Evolutionary conservation across 1,140 invertebrate species (phyloP).

Genomic region (Aricia agestis): DNA sequence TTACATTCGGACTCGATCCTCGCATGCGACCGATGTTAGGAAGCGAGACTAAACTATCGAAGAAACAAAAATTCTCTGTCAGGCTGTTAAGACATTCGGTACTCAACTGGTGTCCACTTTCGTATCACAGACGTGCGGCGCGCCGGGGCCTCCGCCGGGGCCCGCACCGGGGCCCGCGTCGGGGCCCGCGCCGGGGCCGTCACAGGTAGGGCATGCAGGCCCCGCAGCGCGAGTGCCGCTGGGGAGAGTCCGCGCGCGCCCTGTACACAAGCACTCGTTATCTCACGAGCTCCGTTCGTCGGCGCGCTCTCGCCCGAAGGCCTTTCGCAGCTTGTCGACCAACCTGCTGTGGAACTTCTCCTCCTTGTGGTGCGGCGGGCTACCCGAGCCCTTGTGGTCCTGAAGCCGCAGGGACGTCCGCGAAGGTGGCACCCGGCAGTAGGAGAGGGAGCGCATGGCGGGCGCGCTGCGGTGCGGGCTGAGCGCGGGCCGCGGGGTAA

Average conservation of each 20-base stretch:
- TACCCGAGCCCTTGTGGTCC: conserved; percentile 77
- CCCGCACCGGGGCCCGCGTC: conserved; percentile 19
- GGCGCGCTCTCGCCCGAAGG: conserved; percentile 79
- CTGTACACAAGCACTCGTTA: conserved; percentile 66
- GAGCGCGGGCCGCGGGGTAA: conserved; percentile 81
- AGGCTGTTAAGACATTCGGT: conserved; percentile 45
- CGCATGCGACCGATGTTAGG: conserved; percentile 53
- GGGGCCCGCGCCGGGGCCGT: conserved; percentile 34
- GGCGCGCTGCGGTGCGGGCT: conserved; percentile 81
- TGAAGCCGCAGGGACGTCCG: conserved; percentile 75
- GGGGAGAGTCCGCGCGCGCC: conserved; percentile 58
- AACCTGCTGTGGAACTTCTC: conserved; percentile 91
- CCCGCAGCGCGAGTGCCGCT: conserved; percentile 59
- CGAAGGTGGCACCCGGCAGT: conserved; percentile 77
- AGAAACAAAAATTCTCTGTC: conserved; percentile 25
- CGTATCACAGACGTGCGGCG: conserved; percentile 64
- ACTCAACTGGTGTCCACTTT: conserved; percentile 55
- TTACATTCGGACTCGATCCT: conserved; percentile 27
- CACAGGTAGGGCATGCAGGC: conserved; percentile 71
- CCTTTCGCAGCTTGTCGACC: conserved; percentile 88
- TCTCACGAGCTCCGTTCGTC: conserved; percentile 71
- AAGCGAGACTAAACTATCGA: conserved; percentile 39
- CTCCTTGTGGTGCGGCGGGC: conserved; percentile 79
- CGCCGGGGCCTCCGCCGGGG: conserved; percentile 31
- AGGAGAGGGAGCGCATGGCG: conserved; percentile 78